A percentile compares a stretch with the other conserved stretches of the same genome.
These are phyloP conservation scores for Drosophila nigromelanica DNA, from an alignment of 1,140 invertebrate genomes.

Conservation along the genomic window DNA sequence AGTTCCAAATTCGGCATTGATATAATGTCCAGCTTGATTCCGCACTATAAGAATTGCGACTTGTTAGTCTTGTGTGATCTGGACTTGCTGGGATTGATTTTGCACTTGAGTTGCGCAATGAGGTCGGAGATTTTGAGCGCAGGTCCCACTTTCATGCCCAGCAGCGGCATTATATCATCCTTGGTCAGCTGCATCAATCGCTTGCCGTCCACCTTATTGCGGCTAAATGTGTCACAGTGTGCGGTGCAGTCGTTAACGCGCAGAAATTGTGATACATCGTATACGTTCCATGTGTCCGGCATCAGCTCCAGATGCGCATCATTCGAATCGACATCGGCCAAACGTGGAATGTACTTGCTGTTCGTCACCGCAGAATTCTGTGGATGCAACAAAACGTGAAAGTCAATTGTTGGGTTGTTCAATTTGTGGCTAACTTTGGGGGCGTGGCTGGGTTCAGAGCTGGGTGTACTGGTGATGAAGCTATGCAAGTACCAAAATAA, in stretches of 20 bases:
- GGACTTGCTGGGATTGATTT: slow-evolving; percentile 79
- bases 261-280: slow-evolving; percentile 94
- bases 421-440: background rate
- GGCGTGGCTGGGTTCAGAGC: slow-evolving; percentile 17
- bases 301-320: slow-evolving; percentile 86
- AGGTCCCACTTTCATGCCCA: slow-evolving; percentile 96
- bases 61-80: slow-evolving; percentile 81
- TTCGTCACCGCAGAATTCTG: slow-evolving; percentile 77
- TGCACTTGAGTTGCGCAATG: slow-evolving; percentile 91
- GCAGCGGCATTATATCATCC: slow-evolving; percentile 94
- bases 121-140: slow-evolving; percentile 96
- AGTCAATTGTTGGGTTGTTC: background rate
- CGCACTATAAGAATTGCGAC: slow-evolving; percentile 82
- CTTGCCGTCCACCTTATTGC: slow-evolving; percentile 90
- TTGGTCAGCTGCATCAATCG: slow-evolving; percentile 92
- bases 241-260: slow-evolving; percentile 94
- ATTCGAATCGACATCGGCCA: slow-evolving; percentile 70
- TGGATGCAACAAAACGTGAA: slow-evolving; percentile 28
- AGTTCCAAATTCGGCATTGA: background rate
- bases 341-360: slow-evolving; percentile 83
- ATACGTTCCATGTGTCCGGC: slow-evolving; percentile 91
- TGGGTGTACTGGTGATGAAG: slow-evolving; percentile 16
- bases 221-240: slow-evolving; percentile 93
- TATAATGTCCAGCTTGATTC: slow-evolving; percentile 3
- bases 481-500: slow-evolving; percentile 74